phyloP scores from a whole-genome alignment of 2,113 vertebrate genomes.

The Formicarius rufipectus region DNA sequence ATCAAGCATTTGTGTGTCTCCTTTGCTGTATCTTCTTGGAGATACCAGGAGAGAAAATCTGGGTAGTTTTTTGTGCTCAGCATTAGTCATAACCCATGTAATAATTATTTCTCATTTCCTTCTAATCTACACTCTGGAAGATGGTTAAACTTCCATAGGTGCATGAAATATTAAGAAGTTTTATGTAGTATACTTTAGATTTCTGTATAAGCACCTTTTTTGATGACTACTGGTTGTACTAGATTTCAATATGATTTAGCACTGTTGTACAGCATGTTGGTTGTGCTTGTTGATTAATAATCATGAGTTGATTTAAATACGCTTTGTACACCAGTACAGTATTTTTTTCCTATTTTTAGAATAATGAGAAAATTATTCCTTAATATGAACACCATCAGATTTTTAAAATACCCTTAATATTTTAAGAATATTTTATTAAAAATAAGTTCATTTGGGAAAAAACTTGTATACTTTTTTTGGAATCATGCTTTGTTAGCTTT shows the following conservation, averaged over 20 bases:
- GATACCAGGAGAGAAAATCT: not conserved
- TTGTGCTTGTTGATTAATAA: not conserved
- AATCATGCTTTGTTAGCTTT: not conserved
- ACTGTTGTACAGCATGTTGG: not conserved
- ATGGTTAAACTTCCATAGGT: not conserved
- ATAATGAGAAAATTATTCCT: not conserved
- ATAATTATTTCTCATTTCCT: not conserved
- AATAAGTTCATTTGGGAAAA: not conserved
- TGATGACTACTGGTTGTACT: not conserved
- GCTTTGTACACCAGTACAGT: not conserved
- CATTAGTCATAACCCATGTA: not conserved
- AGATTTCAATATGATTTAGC: not conserved
- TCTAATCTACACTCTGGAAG: not conserved
- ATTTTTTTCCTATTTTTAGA: not conserved
- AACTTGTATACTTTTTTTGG: accelerated
- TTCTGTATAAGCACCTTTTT: not conserved
- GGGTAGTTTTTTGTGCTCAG: not conserved
- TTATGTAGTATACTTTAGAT: not conserved
- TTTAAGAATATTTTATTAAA: not conserved
- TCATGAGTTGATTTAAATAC: not conserved
- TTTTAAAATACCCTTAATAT: not conserved
- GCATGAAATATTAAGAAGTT: not conserved
- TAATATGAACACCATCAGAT: not conserved
- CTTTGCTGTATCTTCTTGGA: not conserved
- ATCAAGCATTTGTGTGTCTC: not conserved